Evolutionary conservation across 2,113 vertebrate genomes (phyloP), one percentile per base, ranked within the genome.

Genomic region (Pongo abelii): DNA sequence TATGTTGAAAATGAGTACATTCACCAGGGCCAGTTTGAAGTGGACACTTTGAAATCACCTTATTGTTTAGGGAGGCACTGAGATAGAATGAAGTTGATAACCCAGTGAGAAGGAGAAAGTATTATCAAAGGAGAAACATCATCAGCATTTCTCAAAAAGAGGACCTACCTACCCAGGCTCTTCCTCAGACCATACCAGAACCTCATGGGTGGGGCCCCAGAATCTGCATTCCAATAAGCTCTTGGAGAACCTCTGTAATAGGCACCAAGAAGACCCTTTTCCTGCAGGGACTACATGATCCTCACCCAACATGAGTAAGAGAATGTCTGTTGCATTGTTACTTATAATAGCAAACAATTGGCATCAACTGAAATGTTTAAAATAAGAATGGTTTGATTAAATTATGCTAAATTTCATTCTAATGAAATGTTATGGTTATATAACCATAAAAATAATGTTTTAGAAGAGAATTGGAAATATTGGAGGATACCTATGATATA

Each of bases 401-500:
- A 46, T 40, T 22, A 84, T 69, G 43, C 35, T 94, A 2, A 3
- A 78, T 84, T 38, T 87, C 86, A 61, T 40, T 78, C 25, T 69
- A 80, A 43, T 52, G 25, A 74, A 94, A 74, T 5, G 13, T 78
- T 72, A 59, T 11, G 16, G 27, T 64, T 35, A 16, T 3, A 35
- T 20, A 78, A 32, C 27, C 52, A 74, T 79, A 93, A 84, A 90
- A 72, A 57, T 70, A 77, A 23, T 78, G 40, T 83, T 88, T 93
- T 81, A 81, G 78, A 91, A 69, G 30, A 94, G 30, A 61, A 80
- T 72, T 96, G 93, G 61, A 84, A 84, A 85, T 57, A 50, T 59
- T 93, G 11, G 32, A 64, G 70, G 57, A 88, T 57, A 67, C 6
- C 59, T 94, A 6, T 74, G 74, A 50, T 74, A 52, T 67, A 1